phyloP scores from a whole-genome alignment of 2,113 vertebrate genomes.

The Genyomyrus donnyi region DNA sequence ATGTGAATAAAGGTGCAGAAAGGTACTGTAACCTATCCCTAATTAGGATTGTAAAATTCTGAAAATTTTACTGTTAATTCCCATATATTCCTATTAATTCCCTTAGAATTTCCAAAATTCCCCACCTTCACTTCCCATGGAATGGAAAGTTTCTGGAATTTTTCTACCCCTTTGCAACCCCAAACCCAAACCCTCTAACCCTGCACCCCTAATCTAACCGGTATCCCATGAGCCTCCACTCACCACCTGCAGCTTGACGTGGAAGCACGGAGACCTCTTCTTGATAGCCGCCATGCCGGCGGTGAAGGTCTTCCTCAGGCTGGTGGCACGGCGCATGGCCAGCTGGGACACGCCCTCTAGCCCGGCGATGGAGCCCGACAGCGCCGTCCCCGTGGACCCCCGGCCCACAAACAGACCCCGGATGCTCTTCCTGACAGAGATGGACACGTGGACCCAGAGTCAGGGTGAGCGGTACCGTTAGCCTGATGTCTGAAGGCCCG shows the following conservation, averaged over 20 bases:
- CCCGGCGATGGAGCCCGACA: constrained; percentile 84
- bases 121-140: no score
- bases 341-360: constrained; percentile 88
- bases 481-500: no score
- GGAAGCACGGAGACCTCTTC: constrained; percentile 90
- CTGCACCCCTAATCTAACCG: neutral
- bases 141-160: no score
- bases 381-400: constrained; percentile 61
- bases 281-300: constrained; percentile 82
- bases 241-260: constrained; percentile 97
- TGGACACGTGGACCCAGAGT: neutral
- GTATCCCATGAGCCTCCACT: constrained; percentile 41
- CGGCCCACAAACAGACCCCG: constrained; percentile 79
- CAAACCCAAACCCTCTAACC: neutral
- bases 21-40: neutral
- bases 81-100: no score
- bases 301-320: constrained; percentile 93
- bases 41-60: no score
- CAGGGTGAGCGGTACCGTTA: neutral
- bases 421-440: constrained; percentile 76
- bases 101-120: no score
- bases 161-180: no score
- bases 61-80: no score
- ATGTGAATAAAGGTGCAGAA: neutral
- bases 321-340: constrained; percentile 78